Evolutionary conservation across 2,797 vertebrate genomes (phyloP), one percentile per base, ranked within the genome.

Genomic region (Sebastes nivosus): DNA sequence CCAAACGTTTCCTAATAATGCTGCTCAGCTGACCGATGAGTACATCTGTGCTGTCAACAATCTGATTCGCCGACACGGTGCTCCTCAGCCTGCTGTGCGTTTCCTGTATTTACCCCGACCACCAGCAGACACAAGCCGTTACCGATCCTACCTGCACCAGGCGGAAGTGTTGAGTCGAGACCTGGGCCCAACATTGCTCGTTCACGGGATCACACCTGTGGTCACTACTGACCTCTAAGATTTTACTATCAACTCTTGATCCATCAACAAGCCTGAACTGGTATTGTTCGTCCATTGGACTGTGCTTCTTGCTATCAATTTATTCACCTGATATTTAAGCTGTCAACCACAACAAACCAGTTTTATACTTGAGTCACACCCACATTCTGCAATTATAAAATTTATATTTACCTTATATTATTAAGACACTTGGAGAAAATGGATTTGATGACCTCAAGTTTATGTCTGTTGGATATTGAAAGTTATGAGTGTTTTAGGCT

Each of bases 21-120:
- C 93, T 8, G 86, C 93, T 4, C 95, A 93, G 52, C 90, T 97
- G 61, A 96, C 96, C 0, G 95, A 97, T n/a, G 96, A 97, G 58
- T 98, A 97, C 1, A 88, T 97, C 66, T 72, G 89, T 2, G 96
- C 97, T 0, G 96, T 97, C 55, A 98, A 97, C 86, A 83, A 80
- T 73, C 94, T 98, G 20, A 95, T 98, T 73, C 91, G 50, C 27
- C 54, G 22, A 29, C 82, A 92, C 87, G 69, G 94, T 87, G 70
- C 92, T 42, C 92, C 95, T 0, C 85, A 91, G 0, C 96, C 97
- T 0, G 95, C 96, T 0, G 94, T 98, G 34, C 95, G 96, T n/a
- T 97, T 98, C 84, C 93, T 98, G 63, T 97, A 97, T 81, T 70
- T 98, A 85, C 97, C 97, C 0, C 95, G 95, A 27, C 97, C 97